A percentile compares a stretch with the other conserved stretches of the same genome.
phyloP scores from a whole-genome alignment of 2,888 invertebrate genomes.

The Psylliodes chrysocephalus region DNA sequence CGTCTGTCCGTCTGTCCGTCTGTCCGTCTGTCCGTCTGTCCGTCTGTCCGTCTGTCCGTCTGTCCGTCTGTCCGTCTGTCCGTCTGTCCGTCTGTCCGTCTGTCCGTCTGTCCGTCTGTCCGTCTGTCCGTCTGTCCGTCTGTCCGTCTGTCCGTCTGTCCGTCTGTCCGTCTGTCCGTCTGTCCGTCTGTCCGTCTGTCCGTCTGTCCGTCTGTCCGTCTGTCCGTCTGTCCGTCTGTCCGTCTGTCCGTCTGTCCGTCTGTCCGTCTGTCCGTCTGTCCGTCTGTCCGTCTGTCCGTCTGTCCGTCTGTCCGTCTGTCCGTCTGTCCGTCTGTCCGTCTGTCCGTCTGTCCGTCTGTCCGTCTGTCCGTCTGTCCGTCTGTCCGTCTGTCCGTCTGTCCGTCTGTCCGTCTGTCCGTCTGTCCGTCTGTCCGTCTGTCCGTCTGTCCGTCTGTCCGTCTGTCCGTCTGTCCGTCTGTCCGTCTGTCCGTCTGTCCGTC shows the following conservation, averaged over 20 bases:
- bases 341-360: conserved; percentile 35
- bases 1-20: conserved; percentile 34
- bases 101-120: conserved; percentile 35
- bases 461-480: conserved; percentile 35
- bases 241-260: conserved; percentile 31
- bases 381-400: conserved; percentile 34
- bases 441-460: conserved; percentile 34
- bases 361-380: conserved; percentile 34
- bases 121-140: conserved; percentile 34
- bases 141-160: conserved; percentile 34
- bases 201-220: conserved; percentile 35
- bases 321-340: conserved; percentile 34
- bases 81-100: conserved; percentile 34
- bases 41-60: conserved; percentile 34
- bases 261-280: conserved; percentile 34
- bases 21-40: conserved; percentile 35
- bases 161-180: conserved; percentile 35
- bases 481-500: conserved; percentile 34
- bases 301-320: conserved; percentile 34
- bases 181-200: conserved; percentile 34
- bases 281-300: conserved; percentile 35
- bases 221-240: conserved; percentile 33
- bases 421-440: conserved; percentile 34
- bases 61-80: conserved; percentile 31
- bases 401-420: conserved; percentile 31